phyloP scores from a whole-genome alignment of 2,888 invertebrate species.

The Lamellibrachia satsuma region DNA sequence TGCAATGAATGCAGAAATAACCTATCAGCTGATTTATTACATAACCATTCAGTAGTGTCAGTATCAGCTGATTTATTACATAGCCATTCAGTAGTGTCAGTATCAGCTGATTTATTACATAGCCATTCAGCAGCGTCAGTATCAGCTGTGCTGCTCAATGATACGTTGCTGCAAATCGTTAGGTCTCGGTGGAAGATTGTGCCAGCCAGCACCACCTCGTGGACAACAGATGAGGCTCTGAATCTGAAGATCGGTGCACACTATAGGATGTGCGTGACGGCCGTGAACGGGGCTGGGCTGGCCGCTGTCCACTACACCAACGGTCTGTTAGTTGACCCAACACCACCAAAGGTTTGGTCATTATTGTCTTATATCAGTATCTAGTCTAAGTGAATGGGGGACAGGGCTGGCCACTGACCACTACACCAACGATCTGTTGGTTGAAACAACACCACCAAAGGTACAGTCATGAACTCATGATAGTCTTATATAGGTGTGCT shows the following conservation, averaged over 20 bases:
- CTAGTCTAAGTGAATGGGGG: no score
- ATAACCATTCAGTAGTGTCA: no score
- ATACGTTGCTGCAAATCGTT: background rate
- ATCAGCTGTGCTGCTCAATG: background rate
- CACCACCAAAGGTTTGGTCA: conserved; percentile 23
- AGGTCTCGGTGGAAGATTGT: background rate
- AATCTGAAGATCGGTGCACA: background rate
- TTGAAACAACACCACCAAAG: no score
- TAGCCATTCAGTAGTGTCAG: no score
- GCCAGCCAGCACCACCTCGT: background rate
- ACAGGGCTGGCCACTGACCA: no score
- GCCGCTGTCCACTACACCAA: conserved; percentile 23
- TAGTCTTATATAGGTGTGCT: no score
- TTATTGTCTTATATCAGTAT: background rate
- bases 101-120: no score
- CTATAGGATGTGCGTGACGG: background rate
- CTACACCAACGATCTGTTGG: no score
- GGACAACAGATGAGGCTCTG: conserved; percentile 13
- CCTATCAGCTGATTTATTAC: no score
- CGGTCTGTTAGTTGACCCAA: conserved; percentile 14
- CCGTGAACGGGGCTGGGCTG: conserved; percentile 19
- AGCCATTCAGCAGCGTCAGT: background rate
- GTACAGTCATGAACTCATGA: no score
- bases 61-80: no score
- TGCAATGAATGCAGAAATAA: no score